Conservation (phyloP, 2,888 invertebrate genomes). For the Sinhomidia bicolor region DNA sequence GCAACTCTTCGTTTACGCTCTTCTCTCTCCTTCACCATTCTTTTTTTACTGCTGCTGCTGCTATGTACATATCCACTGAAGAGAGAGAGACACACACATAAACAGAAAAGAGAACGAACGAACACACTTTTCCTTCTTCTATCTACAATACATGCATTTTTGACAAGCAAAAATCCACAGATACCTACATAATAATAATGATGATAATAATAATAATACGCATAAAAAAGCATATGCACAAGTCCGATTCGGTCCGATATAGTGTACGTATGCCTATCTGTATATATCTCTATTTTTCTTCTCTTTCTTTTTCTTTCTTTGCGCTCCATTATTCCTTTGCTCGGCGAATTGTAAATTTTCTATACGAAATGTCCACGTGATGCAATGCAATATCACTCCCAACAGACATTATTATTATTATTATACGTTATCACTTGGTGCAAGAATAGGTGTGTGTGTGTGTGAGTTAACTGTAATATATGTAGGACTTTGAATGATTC, state of each 20-base stretch:
- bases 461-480: background rate
- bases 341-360: conserved; percentile 63
- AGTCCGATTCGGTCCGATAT: background rate
- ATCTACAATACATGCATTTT: conserved; percentile 53
- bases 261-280: too few species aligned
- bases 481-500: conserved; percentile 24
- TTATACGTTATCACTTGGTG: conserved; percentile 37
- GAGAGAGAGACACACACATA: background rate
- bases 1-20: conserved; percentile 79
- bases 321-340: conserved; percentile 30
- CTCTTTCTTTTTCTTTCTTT: too few species aligned
- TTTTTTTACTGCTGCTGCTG: conserved; percentile 62
- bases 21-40: conserved; percentile 57
- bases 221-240: conserved; percentile 20
- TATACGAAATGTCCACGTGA: conserved; percentile 49
- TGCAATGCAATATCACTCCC: conserved; percentile 24
- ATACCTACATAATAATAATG: conserved; percentile 38
- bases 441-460: conserved; percentile 1
- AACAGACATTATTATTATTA: too few species aligned
- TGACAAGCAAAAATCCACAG: conserved; percentile 59
- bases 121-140: conserved; percentile 32
- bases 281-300: too few species aligned
- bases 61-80: background rate
- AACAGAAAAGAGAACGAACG: too few species aligned
- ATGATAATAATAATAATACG: conserved; percentile 40